phyloP scores from a whole-genome alignment of 2,797 vertebrate species.

The Microctenopoma steveboyesi region DNA sequence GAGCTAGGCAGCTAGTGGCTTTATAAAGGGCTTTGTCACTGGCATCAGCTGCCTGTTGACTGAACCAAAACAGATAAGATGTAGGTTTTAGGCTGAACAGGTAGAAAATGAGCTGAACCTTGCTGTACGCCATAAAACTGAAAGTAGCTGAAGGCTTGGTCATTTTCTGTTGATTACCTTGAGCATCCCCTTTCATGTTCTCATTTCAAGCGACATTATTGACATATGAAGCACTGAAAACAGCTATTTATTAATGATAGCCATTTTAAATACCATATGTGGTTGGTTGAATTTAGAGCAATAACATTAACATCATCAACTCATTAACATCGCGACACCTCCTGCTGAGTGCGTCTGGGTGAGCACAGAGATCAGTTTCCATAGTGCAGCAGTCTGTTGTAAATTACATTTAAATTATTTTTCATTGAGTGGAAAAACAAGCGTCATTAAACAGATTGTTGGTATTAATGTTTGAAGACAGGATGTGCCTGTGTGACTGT shows the following conservation, averaged over 20 bases:
- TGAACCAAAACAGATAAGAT: no score
- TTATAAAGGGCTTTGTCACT: no score
- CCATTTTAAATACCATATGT: slow-evolving; percentile 10
- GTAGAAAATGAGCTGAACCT: background rate
- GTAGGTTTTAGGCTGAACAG: no score
- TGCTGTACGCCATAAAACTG: background rate
- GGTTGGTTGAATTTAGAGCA: slow-evolving; percentile 1
- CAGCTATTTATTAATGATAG: background rate
- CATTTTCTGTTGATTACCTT: background rate
- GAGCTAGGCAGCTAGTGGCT: no score
- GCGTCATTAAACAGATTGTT: slow-evolving; percentile 1
- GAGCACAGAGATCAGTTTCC: background rate
- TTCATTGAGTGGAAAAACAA: slow-evolving; percentile 12
- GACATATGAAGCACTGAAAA: no score
- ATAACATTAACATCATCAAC: background rate
- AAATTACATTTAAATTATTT: slow-evolving; percentile 18
- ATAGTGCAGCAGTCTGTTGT: background rate
- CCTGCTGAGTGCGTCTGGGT: slow-evolving; percentile 11
- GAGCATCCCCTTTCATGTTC: background rate
- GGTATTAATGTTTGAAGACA: background rate
- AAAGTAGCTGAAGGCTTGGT: background rate
- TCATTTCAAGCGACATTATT: background rate
- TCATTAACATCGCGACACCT: background rate
- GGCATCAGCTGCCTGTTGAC: no score
- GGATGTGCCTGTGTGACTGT: background rate